Percentiles rank a stretch among this genome's conserved stretches.
These are phyloP conservation scores for Cremastobaeus sp. DNA, from an alignment of 2,888 invertebrate species.

Conservation along the genomic window DNA sequence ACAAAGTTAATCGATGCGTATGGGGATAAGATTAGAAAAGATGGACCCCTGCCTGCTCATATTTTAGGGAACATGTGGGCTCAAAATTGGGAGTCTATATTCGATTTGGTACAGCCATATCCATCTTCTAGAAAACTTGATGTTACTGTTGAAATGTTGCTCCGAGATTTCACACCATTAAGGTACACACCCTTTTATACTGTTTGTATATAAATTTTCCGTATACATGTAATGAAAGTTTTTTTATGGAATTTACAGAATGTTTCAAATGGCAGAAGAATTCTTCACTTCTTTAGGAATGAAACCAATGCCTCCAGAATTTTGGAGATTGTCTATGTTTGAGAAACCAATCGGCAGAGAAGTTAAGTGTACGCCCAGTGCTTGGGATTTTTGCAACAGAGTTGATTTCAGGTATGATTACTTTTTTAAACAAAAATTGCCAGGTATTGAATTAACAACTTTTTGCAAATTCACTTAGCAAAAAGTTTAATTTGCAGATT, in stretches of 20 bases:
- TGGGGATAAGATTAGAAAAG: conserved; percentile 81
- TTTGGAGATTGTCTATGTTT: conserved; percentile 90
- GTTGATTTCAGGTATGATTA: conserved; percentile 86
- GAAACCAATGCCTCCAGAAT: conserved; percentile 88
- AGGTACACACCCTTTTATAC: conserved; percentile 78
- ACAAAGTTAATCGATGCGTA: conserved; percentile 83
- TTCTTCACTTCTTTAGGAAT: conserved; percentile 90
- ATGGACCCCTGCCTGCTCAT: conserved; percentile 92
- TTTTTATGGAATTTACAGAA: conserved; percentile 78
- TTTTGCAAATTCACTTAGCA: too few species aligned
- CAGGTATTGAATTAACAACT: too few species aligned
- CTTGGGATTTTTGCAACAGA: conserved; percentile 92
- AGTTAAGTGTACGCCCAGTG: conserved; percentile 86
- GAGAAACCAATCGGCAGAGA: conserved; percentile 85
- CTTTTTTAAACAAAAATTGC: too few species aligned
- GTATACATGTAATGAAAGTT: too few species aligned
- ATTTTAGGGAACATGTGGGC: conserved; percentile 92
- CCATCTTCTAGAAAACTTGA: conserved; percentile 85
- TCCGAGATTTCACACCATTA: conserved; percentile 86
- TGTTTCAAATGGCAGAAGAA: conserved; percentile 90
- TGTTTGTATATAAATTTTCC: too few species aligned
- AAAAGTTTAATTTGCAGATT: too few species aligned
- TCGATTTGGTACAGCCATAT: conserved; percentile 87
- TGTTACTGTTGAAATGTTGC: conserved; percentile 87
- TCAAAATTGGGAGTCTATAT: conserved; percentile 88